phyloP scores from a whole-genome alignment of 2,888 invertebrate genomes.

The Macrosiphum euphorbiae region DNA sequence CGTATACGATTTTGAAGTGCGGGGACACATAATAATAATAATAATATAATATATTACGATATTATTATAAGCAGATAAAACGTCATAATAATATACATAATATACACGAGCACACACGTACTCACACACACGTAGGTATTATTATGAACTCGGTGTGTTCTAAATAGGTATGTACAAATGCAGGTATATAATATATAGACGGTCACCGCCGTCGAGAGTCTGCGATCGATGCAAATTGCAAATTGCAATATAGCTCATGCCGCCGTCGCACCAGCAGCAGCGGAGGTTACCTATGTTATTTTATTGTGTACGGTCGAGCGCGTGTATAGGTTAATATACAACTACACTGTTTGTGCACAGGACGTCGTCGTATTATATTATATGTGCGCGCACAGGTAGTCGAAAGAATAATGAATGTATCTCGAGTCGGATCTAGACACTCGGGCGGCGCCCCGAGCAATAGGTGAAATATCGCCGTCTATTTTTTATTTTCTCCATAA shows the following conservation, averaged over 20 bases:
- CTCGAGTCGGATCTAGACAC: conserved; percentile 55
- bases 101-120: background rate
- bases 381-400: conserved; percentile 23
- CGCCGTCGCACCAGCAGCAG: background rate
- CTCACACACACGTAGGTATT: background rate
- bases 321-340: background rate
- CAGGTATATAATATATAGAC: background rate
- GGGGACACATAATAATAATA: background rate
- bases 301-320: background rate
- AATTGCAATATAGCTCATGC: background rate
- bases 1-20: background rate
- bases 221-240: conserved; percentile 39
- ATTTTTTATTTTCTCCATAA: background rate
- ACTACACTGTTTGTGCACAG: background rate
- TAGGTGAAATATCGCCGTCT: conserved; percentile 52
- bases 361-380: conserved; percentile 8
- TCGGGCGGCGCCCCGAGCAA: conserved; percentile 59
- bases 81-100: conserved; percentile 4
- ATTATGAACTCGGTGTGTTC: background rate
- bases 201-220: background rate
- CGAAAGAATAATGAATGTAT: conserved; percentile 55
- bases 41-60: conserved; percentile 1
- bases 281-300: background rate
- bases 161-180: background rate
- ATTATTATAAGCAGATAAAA: conserved; percentile 3